These are phyloP conservation scores for Microcaecilia unicolor DNA, from an alignment of 2,797 vertebrate species.

Conservation along the genomic window DNA sequence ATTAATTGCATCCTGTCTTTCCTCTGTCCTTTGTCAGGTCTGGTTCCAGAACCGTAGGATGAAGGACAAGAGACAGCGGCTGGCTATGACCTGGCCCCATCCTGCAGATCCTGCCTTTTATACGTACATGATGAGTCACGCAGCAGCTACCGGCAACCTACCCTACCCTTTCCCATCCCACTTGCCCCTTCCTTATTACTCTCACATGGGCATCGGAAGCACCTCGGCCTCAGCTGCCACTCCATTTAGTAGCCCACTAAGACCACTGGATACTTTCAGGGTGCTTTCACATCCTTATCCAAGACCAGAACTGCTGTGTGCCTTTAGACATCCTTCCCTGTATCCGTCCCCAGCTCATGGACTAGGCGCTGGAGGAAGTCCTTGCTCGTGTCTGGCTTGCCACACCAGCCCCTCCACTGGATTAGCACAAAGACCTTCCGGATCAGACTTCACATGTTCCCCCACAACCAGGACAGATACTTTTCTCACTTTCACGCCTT, in stretches of 20 bases:
- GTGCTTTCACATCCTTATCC: slow-evolving; percentile 92
- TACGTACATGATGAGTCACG: slow-evolving; percentile 98
- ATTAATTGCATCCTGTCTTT: too few species aligned
- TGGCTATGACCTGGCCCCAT: slow-evolving; percentile 97
- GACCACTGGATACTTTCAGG: slow-evolving; percentile 89
- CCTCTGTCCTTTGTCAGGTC: too few species aligned
- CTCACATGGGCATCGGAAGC: slow-evolving; percentile 78
- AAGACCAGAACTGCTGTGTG: slow-evolving; percentile 91
- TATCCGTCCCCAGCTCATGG: slow-evolving; percentile 79
- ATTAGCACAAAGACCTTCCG: slow-evolving; percentile 68
- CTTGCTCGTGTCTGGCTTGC: slow-evolving; percentile 89
- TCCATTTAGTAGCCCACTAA: slow-evolving; percentile 80
- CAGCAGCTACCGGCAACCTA: slow-evolving; percentile 87
- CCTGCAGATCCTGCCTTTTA: slow-evolving; percentile 96
- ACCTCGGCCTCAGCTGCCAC: slow-evolving; percentile 63
- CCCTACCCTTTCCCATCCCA: slow-evolving; percentile 93
- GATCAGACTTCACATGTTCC: slow-evolving; percentile 86
- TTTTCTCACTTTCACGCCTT: slow-evolving; percentile 91
- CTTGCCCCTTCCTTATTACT: slow-evolving; percentile 92
- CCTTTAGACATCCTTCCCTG: slow-evolving; percentile 88
- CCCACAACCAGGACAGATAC: slow-evolving; percentile 88
- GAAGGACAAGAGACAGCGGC: slow-evolving; percentile 94
- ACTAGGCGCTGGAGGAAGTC: slow-evolving; percentile 65
- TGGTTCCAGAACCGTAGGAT: slow-evolving; percentile 98
- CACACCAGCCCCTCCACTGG: slow-evolving; percentile 78